Base-by-base conservation (phyloP, 2,113 vertebrate genomes). In the Indri indri region DNA sequence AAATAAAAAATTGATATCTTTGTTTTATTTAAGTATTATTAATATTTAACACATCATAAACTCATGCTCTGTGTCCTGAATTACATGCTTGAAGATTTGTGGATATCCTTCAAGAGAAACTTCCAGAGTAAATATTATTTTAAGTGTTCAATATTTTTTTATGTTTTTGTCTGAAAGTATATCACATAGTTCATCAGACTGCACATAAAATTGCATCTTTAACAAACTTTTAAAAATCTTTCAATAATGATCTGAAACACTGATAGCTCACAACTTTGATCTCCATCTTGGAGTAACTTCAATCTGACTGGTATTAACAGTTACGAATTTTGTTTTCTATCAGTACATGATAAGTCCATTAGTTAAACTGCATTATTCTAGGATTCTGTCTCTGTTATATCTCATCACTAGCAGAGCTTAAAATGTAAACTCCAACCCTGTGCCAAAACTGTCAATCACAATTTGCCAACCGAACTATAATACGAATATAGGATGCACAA, bases 311-410 rank as follows among this genome's bases (percentile, higher is more conserved):
- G 50, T 68, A 94, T 81, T 90, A 91, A 95, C 76, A 92, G 52
- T 37, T 84, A 77, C 4, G 42, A 3, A 66, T 80, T 87, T 85
- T 77, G 70, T 92, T 94, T 95, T 70, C 25, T 83, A 2, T 73
- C 37, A 84, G 9, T 68, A 83, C 50, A 82, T 47, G 23, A 65
- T 90, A 73, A 87, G 66, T 65, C 66, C 34, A 86, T 91, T 97
- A 86, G 42, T 94, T 93, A 83, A 91, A 68, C 25, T 34, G 22
- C n/a, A 95, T 86, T 96, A 87, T 92, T 25, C 80, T 70, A 90
- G 54, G 16, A 68, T 66, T 22, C 32, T 83, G 27, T 59, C 61
- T 93, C 23, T 23, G n/a, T 74, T 88, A 52, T 74, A 71, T 25
- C 40, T 96, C 17, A 50, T 61, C 40, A 74, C 1, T 47, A 71